A percentile compares a stretch with the other conserved stretches of the same genome.
Evolutionary conservation across 2,888 invertebrate species (phyloP).

Genomic region (Clivina fossor): DNA sequence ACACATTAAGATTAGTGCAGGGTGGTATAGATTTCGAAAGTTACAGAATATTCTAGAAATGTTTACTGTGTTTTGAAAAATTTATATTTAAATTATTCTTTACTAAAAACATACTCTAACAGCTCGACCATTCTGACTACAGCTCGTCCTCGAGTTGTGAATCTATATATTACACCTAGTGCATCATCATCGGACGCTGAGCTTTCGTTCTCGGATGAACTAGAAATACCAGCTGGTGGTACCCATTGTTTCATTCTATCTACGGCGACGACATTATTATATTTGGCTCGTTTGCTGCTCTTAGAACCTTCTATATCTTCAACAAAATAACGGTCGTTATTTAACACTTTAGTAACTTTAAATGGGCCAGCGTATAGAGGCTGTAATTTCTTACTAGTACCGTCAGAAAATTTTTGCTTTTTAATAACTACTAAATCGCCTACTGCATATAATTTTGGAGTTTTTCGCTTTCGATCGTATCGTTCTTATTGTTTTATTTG

Average conservation of each 20-base stretch:
- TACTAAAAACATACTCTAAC: not conserved
- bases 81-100: no score
- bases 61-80: no score
- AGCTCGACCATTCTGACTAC: not conserved
- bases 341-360: not conserved
- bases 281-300: not conserved
- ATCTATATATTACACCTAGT: not conserved
- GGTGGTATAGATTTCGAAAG: no score
- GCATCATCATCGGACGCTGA: not conserved
- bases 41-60: no score
- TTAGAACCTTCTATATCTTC: conserved; percentile 1
- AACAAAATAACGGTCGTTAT: conserved; percentile 2
- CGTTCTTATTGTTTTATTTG: not conserved
- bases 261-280: not conserved
- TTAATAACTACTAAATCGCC: not conserved
- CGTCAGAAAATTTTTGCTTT: not conserved
- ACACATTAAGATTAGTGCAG: no score
- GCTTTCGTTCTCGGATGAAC: not conserved
- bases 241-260: conserved; percentile 7
- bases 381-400: not conserved
- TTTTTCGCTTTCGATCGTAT: conserved; percentile 2
- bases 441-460: not conserved
- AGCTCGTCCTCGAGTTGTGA: conserved; percentile 1
- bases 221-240: not conserved
- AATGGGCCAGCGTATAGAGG: conserved; percentile 1